Conservation (phyloP, 2,888 invertebrate species). For the Anarsia innoxiella region DNA sequence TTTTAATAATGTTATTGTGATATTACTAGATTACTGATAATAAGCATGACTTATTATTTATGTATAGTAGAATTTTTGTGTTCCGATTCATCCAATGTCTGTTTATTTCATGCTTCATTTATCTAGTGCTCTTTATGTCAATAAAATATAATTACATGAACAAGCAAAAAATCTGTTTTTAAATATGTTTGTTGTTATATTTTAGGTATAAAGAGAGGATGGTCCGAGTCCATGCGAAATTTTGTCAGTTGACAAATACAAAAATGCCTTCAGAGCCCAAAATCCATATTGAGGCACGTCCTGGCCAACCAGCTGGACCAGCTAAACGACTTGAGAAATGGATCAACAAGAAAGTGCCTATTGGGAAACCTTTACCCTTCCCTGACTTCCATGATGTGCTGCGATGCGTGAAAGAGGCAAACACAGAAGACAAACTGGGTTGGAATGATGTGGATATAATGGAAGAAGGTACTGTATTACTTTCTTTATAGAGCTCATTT, state of each 20-base stretch:
- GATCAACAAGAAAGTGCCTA: slow-evolving; percentile 60
- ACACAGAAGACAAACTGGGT: slow-evolving; percentile 50
- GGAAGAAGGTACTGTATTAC: slow-evolving; percentile 51
- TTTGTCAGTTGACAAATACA: slow-evolving; percentile 77
- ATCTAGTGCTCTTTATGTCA: slow-evolving; percentile 25
- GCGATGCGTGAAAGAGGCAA: slow-evolving; percentile 55
- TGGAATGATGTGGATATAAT: slow-evolving; percentile 60
- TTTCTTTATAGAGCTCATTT: not conserved
- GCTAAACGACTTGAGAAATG: slow-evolving; percentile 55
- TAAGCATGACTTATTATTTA: too few relatives aligned
- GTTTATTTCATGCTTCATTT: slow-evolving; percentile 22
- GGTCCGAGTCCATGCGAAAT: slow-evolving; percentile 71
- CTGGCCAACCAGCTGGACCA: slow-evolving; percentile 52
- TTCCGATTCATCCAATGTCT: too few relatives aligned
- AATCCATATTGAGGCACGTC: slow-evolving; percentile 47
- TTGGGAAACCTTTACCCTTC: slow-evolving; percentile 55
- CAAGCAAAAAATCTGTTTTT: too few relatives aligned
- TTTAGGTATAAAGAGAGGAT: slow-evolving; percentile 65
- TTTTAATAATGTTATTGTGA: too few relatives aligned
- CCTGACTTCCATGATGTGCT: slow-evolving; percentile 76
- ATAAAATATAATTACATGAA: too few relatives aligned
- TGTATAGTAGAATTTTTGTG: too few relatives aligned
- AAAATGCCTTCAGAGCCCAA: slow-evolving; percentile 64
- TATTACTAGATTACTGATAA: too few relatives aligned
- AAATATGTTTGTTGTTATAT: slow-evolving; percentile 8